Base-by-base conservation (phyloP, 2,888 invertebrate genomes). In the Axea sp. region DNA sequence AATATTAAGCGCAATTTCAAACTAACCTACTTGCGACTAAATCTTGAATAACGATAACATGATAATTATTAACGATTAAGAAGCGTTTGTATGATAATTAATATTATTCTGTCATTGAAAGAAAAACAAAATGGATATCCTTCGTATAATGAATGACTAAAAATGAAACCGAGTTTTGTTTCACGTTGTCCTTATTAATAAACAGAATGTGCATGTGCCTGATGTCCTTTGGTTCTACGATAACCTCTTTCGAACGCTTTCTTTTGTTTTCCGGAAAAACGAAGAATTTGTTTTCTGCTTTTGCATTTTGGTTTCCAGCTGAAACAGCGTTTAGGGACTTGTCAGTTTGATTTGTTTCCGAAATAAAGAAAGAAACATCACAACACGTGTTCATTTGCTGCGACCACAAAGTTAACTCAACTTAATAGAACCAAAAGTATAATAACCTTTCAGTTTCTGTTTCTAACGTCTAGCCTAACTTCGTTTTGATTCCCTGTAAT, bases 171-270 rank as follows among this genome's bases (percentile, higher is more conserved):
- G 73, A 60, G 80, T 82, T 83, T 83, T 86, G 84, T 87, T 86
- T 84, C 82, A 86, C 83, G 81, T 85, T 87, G 82, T 87, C 84
- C 86, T 84, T 83, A 86, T 86, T 85, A 87, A 87, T 87, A 87
- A 87, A 87, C 83, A 85, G 85, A 87, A 87, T 87, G 86, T 87
- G 87, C 87, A 87, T 87, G 87, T 86, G 87, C 86, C 84, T 87
- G 85, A 84, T 83, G 85, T 86, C 85, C 65, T 85, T 84, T 84
- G 83, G 83, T 84, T 83, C 77, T 78, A 80, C 71, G 55, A 81
- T 76, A 76, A 80, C 80, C 77, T 76, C 43, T 31, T 57, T 75
- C 62, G n/a, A 75, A 72, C 30, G 73, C 74, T 72, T 73, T 55
- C 31, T 73, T 47, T 37, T 71, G 33, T 59, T 75, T 49, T 77